Conservation (phyloP, 1,140 invertebrate genomes). For the Steinernema feltiae region DNA sequence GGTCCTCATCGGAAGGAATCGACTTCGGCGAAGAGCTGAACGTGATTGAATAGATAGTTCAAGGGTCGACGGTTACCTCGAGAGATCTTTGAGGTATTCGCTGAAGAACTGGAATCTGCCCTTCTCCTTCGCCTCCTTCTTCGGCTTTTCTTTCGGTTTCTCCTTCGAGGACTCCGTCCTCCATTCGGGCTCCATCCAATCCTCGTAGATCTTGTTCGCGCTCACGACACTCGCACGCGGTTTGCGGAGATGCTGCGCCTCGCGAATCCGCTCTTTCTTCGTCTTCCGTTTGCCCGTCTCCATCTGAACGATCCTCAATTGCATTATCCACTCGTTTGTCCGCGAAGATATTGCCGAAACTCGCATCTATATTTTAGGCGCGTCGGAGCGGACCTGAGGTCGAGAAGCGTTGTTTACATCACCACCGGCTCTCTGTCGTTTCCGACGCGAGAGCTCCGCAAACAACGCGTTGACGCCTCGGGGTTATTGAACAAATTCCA, state of each 20-base stretch:
- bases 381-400: no score
- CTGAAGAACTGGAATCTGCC: not conserved
- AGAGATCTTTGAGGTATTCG: not conserved
- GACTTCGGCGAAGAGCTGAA: not conserved
- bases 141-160: not conserved
- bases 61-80: not conserved
- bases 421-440: no score
- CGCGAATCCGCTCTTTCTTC: not conserved
- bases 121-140: not conserved
- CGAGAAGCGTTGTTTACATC: no score
- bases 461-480: no score
- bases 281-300: not conserved
- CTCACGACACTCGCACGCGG: not conserved
- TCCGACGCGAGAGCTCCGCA: no score
- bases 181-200: slow-evolving; percentile 9
- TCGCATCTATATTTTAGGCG: no score
- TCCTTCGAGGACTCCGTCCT: not conserved
- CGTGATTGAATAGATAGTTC: not conserved
- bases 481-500: no score
- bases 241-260: not conserved
- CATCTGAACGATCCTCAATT: not conserved
- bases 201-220: not conserved
- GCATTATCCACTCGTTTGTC: not conserved
- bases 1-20: not conserved
- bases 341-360: not conserved